Evolutionary conservation across 2,888 invertebrate species (phyloP).

Genomic region (Cerastis rubricosa): DNA sequence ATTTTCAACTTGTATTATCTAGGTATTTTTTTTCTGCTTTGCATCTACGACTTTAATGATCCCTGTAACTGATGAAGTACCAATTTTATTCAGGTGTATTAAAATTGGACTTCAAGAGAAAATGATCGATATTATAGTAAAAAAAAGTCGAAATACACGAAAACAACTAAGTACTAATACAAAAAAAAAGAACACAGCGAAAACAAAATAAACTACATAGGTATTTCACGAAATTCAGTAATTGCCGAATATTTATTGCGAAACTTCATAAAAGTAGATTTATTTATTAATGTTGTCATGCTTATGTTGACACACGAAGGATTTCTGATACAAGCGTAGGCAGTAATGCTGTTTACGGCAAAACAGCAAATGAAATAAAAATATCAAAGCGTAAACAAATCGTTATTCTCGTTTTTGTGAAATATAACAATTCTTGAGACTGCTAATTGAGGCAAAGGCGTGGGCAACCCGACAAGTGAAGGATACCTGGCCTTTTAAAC

Average conservation of each 20-base stretch:
- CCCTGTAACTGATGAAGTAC: neutral
- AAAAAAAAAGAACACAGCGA: slow-evolving; percentile 18
- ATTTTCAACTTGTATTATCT: neutral
- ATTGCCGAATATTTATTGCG: slow-evolving; percentile 1
- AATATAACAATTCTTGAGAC: slow-evolving; percentile 70
- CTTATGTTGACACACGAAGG: slow-evolving; percentile 4
- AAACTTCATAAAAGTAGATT: neutral
- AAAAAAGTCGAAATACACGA: slow-evolving; percentile 10
- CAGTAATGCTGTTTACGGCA: slow-evolving; percentile 35
- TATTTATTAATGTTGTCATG: slow-evolving; percentile 8
- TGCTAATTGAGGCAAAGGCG: slow-evolving; percentile 68
- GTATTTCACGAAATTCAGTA: slow-evolving; percentile 13
- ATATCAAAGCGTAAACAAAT: slow-evolving; percentile 77
- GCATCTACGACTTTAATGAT: neutral
- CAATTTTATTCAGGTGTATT: neutral
- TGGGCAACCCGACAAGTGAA: slow-evolving; percentile 70
- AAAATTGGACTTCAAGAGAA: neutral
- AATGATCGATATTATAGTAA: neutral
- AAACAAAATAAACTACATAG: slow-evolving; percentile 1
- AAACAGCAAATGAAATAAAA: slow-evolving; percentile 69
- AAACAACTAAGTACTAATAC: slow-evolving; percentile 8
- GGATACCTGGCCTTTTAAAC: slow-evolving; percentile 68
- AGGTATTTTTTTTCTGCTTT: neutral
- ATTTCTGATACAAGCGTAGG: slow-evolving; percentile 41
- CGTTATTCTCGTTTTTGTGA: slow-evolving; percentile 75